Base-by-base conservation (phyloP, 2,888 invertebrate genomes). In the Epiblema foenella region DNA sequence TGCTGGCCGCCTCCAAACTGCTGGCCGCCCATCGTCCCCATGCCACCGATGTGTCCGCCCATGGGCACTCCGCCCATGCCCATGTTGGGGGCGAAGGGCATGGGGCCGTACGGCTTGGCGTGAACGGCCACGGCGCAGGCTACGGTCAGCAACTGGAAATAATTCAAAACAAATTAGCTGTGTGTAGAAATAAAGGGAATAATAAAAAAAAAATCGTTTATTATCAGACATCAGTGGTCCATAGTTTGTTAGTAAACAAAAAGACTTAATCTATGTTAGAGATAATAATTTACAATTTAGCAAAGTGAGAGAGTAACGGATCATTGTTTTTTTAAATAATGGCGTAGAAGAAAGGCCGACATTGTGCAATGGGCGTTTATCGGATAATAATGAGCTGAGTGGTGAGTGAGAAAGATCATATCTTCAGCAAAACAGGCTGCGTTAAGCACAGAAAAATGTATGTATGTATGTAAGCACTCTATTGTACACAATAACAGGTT, bases 1-100 rank as follows among this genome's bases (percentile, higher is more conserved):
- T 67, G 64, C 54, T 49, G 69, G 42, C 51, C 73, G 12, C 39
- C 57, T 2, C 76, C 76, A n/a, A 10, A 74, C 42, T 62, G 64
- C 12, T 64, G 66, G 15, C 72, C 72, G 1, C 69, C 67, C 12
- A 49, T 71, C 17, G 59, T 42, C 2, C 69, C 70, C 29, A 60
- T 1, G 24, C 46, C 24, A 12, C 62, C 67, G 8, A 33, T 5
- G 33, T 29, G 29, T 29, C 33, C 33, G 7, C 33, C 33, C 33
- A 33, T 33, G 33, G 33, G 5, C 33, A 33, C 33, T 7, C 33
- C 68, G 12, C 72, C 66, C 3, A 54, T 54, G 20, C 73, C 29
- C 1, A 62, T 52, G 18, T 70, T 73, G n/a, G 0, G n/a, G n/a
- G 37, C 52, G 20, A 33, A 15, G 24, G 46, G n/a, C 18, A 67